These are phyloP conservation scores for Hipposideros armiger DNA, from an alignment of 2,113 vertebrate species.

Conservation along the genomic window DNA sequence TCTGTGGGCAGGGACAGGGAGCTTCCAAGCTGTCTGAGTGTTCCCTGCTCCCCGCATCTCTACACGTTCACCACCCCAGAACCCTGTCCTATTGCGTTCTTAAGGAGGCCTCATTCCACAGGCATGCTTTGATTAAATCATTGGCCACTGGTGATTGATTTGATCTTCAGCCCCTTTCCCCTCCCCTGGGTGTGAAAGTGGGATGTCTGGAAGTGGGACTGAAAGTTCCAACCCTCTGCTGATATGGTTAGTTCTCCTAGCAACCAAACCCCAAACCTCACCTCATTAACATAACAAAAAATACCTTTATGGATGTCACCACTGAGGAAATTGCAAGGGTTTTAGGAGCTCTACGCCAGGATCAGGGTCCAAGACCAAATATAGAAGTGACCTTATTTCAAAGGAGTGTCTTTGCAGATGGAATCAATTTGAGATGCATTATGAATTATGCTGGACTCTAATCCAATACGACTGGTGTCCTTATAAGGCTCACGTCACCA, in stretches of 20 bases:
- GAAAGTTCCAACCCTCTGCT: background rate
- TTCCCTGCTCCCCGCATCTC: fast-evolving
- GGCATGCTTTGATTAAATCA: background rate
- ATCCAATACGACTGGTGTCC: background rate
- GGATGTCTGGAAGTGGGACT: background rate
- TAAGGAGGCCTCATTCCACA: background rate
- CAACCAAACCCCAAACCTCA: background rate
- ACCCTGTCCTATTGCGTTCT: too few relatives aligned
- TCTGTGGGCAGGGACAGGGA: background rate
- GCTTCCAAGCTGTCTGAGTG: fast-evolving
- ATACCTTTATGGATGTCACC: background rate
- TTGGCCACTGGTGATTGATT: background rate
- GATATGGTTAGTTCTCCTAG: background rate
- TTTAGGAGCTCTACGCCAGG: background rate
- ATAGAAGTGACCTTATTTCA: background rate
- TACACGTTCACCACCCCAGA: background rate
- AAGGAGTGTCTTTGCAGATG: background rate
- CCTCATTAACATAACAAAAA: background rate
- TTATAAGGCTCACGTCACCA: background rate
- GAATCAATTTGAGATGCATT: background rate
- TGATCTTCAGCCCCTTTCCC: background rate
- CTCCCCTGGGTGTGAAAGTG: background rate
- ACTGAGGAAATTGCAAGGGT: background rate
- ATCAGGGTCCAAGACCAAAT: background rate
- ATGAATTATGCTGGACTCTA: background rate